A percentile compares a stretch with the other conserved stretches of the same genome.
Evolutionary conservation across 2,888 invertebrate genomes (phyloP).

Genomic region (Mesopsocus fuscifrons): DNA sequence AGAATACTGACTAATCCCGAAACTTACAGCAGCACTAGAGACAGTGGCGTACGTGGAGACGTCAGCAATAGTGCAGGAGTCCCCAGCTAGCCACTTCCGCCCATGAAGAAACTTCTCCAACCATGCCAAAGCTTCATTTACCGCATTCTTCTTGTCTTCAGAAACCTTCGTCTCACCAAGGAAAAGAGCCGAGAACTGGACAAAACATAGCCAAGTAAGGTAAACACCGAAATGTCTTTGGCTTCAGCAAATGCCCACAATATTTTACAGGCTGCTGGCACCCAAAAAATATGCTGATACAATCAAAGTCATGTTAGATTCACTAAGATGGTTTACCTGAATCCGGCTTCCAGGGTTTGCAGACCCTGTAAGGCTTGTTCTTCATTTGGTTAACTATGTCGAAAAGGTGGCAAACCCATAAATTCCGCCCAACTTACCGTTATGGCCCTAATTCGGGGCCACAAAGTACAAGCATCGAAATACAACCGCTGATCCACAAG

Average conservation of each 20-base stretch:
- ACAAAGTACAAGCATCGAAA: constrained; percentile 40
- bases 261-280: too few relatives aligned
- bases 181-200: constrained; percentile 39
- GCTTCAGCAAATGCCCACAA: too few relatives aligned
- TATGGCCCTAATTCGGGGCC: constrained; percentile 39
- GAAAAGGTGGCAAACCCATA: too few relatives aligned
- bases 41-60: constrained; percentile 36
- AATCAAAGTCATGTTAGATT: too few relatives aligned
- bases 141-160: constrained; percentile 30
- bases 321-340: too few relatives aligned
- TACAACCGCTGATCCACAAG: constrained; percentile 39
- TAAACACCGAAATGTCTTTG: too few relatives aligned
- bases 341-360: too few relatives aligned
- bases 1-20: too few relatives aligned
- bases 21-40: constrained; percentile 33
- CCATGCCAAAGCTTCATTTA: constrained; percentile 37
- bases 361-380: too few relatives aligned
- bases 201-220: too few relatives aligned
- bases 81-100: constrained; percentile 39
- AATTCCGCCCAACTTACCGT: constrained; percentile 37
- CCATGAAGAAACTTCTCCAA: constrained; percentile 36
- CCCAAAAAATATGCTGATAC: too few relatives aligned
- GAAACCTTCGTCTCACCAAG: constrained; percentile 35
- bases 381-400: too few relatives aligned
- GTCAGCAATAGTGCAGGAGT: constrained; percentile 42